Base-by-base conservation (phyloP, 1,140 invertebrate genomes). In the Yoshiicerus persimilis region DNA sequence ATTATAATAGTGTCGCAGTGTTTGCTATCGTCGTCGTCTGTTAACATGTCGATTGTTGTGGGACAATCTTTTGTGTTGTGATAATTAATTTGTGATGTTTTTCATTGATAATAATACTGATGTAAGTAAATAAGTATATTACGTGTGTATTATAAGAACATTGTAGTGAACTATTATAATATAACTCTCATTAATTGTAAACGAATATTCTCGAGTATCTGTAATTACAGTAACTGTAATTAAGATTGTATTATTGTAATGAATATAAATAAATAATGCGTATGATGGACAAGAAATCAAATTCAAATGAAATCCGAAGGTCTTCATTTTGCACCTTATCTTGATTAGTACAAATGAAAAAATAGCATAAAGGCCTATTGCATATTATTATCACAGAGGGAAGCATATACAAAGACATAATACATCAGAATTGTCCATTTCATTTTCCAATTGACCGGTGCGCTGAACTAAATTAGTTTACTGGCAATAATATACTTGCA, bases 31-130 rank as follows among this genome's bases (percentile, higher is more conserved):
- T 84, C 77, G 34, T 41, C 41, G 38, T 47, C 38, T 84, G 38
- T 84, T 47, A 84, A 84, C 75, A 80, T 80, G 75, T 80, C 34
- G 75, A 80, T 80, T 80, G 38, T 77, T 75, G 39, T 77, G 23
- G 23, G 86, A 87, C 86, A 87, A 87, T 87, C 86, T 87, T 87
- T 87, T 75, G 36, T 88, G 77, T 88, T 88, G 87, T 88, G 87
- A 88, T 88, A 88, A 66, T 84, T 87, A 56, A 87, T 88, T 88
- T 88, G 87, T 88, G 87, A 88, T 88, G 77, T 77, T 56, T 87
- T 75, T 87, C 10, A 32, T 83, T 47, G 27, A 80, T 56, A 25
- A 36, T 70, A 77, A 70, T 75, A 56, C 20, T 4, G 47, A 47
- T 20, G 41, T 56, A 13, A 36, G 30, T 32, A 66, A 62, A 39